Percentiles rank a stretch among this genome's conserved stretches.
These are phyloP conservation scores for Amphiprion ocellaris DNA, from an alignment of 2,113 vertebrate genomes.

Conservation along the genomic window DNA sequence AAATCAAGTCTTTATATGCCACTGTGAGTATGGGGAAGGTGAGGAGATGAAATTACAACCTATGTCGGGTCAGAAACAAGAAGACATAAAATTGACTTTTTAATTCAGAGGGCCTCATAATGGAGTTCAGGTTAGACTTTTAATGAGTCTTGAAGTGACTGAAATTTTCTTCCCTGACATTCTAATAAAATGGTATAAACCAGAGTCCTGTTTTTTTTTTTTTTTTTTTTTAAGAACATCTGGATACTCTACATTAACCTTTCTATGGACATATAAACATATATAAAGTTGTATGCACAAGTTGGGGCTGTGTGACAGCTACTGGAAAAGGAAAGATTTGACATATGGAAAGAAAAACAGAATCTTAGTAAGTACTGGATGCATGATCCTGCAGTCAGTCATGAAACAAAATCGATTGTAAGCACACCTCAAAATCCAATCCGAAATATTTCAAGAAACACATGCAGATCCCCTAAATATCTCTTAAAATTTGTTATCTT, in stretches of 20 bases:
- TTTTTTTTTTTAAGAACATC: no score
- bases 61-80: background rate
- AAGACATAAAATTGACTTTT: background rate
- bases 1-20: background rate
- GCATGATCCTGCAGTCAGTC: no score
- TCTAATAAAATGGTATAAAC: background rate
- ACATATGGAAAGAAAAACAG: background rate
- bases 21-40: background rate
- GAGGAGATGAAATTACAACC: constrained; percentile 11
- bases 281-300: no score
- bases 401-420: no score
- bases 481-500: no score
- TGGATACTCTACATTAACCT: background rate
- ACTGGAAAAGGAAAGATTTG: background rate
- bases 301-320: background rate
- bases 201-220: background rate
- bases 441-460: no score
- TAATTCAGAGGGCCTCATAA: background rate
- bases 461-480: no score
- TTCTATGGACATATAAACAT: background rate
- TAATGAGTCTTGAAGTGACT: background rate
- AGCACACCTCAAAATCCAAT: no score
- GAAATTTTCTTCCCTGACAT: background rate
- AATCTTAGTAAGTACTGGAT: no score
- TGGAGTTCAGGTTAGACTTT: no score